Percentiles rank a stretch among this genome's conserved stretches.
These are phyloP conservation scores for Scrobipalpa costella DNA, from an alignment of 2,888 invertebrate genomes.

Conservation along the genomic window DNA sequence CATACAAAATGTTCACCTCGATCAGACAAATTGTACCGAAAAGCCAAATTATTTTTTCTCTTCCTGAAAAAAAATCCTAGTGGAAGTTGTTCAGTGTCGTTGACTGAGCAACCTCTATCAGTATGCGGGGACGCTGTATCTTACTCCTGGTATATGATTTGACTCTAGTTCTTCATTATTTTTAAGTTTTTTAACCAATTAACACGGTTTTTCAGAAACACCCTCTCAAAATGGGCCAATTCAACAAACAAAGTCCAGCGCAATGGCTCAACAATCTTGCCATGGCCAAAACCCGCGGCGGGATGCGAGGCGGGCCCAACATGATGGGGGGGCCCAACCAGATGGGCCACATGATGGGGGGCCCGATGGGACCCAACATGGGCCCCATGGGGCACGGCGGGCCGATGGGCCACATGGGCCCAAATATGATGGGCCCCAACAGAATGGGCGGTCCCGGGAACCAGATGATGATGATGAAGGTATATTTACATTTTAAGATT, in stretches of 20 bases:
- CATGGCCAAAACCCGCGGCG: constrained; percentile 87
- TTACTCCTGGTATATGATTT: no score
- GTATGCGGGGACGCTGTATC: no score
- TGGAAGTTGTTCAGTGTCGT: no score
- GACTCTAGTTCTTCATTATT: no score
- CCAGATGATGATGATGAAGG: constrained; percentile 79
- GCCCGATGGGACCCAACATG: constrained; percentile 75
- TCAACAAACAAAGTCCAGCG: constrained; percentile 90
- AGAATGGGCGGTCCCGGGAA: constrained; percentile 71
- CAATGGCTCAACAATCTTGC: constrained; percentile 90
- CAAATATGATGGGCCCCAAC: constrained; percentile 76
- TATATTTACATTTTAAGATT: not conserved
- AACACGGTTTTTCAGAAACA: constrained; percentile 86
- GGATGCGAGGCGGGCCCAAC: constrained; percentile 79
- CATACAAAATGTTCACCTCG: no score
- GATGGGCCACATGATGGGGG: constrained; percentile 77
- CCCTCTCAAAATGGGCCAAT: constrained; percentile 93
- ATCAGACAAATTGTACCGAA: no score
- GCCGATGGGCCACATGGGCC: constrained; percentile 74
- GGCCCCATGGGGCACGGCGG: constrained; percentile 72
- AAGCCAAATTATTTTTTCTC: no score
- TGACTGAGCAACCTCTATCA: no score
- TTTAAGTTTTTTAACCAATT: not conserved
- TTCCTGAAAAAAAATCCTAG: no score
- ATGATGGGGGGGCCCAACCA: constrained; percentile 78